A percentile compares a stretch with the other conserved stretches of the same genome.
These are phyloP conservation scores for Gonatopus flavifemur DNA, from an alignment of 1,140 invertebrate species.

Conservation along the genomic window DNA sequence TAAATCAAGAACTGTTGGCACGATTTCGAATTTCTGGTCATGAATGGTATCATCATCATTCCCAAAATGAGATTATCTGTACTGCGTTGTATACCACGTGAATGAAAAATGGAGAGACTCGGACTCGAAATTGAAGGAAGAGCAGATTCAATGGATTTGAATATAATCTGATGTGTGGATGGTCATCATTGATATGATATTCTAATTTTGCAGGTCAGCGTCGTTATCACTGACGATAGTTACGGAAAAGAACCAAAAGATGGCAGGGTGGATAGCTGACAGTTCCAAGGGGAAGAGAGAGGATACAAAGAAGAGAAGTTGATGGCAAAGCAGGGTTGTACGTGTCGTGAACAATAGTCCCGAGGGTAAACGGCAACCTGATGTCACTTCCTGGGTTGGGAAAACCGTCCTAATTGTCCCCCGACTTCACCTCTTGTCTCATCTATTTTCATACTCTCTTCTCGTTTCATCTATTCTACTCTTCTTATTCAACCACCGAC, in stretches of 20 bases:
- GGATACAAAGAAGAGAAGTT: not conserved
- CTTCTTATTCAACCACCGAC: too few relatives aligned
- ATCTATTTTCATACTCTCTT: not conserved
- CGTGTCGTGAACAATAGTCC: conserved; percentile 40
- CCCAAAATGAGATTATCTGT: too few relatives aligned
- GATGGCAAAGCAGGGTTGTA: conserved; percentile 30
- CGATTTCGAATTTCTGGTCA: too few relatives aligned
- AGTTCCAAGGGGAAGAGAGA: conserved; percentile 23
- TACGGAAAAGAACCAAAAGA: not conserved
- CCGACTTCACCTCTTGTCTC: conserved; percentile 2
- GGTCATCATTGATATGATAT: too few relatives aligned
- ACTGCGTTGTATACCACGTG: too few relatives aligned
- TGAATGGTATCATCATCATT: too few relatives aligned
- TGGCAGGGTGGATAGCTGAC: conserved; percentile 27
- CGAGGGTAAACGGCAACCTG: conserved; percentile 40
- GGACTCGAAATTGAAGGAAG: too few relatives aligned
- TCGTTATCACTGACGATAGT: conserved; percentile 20
- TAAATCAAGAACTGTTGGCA: too few relatives aligned
- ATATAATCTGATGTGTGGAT: too few relatives aligned
- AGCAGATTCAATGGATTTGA: too few relatives aligned
- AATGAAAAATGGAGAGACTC: too few relatives aligned
- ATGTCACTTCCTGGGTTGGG: conserved; percentile 39
- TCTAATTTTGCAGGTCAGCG: conserved; percentile 37
- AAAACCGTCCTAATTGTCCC: conserved; percentile 40
- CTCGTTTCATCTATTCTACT: too few relatives aligned